Conservation (phyloP, 2,797 vertebrate species). For the Thaleichthys pacificus region DNA sequence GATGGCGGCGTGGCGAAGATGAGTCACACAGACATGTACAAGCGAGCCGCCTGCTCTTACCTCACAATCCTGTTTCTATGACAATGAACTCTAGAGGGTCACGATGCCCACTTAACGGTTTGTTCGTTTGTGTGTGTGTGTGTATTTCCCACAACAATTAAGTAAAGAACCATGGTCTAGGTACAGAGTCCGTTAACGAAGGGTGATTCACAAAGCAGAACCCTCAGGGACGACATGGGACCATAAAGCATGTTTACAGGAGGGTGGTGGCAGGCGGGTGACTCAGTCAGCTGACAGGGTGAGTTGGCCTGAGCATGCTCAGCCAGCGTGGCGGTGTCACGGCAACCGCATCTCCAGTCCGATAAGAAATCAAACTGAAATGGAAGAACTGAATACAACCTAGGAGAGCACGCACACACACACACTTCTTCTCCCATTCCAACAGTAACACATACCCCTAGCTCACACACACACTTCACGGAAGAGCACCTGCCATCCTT, state of each 20-base stretch:
- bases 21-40: background rate
- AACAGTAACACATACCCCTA: background rate
- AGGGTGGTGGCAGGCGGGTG: constrained; percentile 50
- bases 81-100: constrained; percentile 42
- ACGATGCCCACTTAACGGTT: constrained; percentile 23
- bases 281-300: constrained; percentile 51
- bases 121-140: constrained; percentile 27
- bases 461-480: constrained; percentile 27
- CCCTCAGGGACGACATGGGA: constrained; percentile 56
- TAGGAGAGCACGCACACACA: constrained; percentile 10
- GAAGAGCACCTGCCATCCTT: constrained; percentile 47
- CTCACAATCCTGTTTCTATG: constrained; percentile 38
- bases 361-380: constrained; percentile 47
- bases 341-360: constrained; percentile 63
- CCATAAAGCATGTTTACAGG: constrained; percentile 48
- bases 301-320: constrained; percentile 50
- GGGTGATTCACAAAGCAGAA: constrained; percentile 60
- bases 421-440: constrained; percentile 7
- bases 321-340: constrained; percentile 64
- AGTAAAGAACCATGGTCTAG: constrained; percentile 15
- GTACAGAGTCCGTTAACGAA: constrained; percentile 23
- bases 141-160: background rate
- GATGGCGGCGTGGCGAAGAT: background rate
- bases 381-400: constrained; percentile 32
- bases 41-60: constrained; percentile 8